Evolutionary conservation across 2,113 vertebrate species (phyloP), one percentile per base, ranked within the genome.

Genomic region (Caracal caracal): DNA sequence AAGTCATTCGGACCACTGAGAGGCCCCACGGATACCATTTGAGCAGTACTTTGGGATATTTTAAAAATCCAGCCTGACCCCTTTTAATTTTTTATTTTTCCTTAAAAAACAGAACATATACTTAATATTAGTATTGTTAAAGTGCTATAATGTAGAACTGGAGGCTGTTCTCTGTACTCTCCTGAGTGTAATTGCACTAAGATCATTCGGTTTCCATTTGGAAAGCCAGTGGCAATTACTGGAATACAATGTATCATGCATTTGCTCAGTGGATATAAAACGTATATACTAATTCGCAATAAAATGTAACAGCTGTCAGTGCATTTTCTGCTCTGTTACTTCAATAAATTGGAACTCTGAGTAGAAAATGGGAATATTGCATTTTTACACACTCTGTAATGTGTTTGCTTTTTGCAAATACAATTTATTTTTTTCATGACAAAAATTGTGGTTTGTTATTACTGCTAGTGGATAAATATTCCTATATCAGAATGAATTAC

Each of bases 271-370:
- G 99, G 99, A 98, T 99, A 99, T 99, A 99, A 99, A 99, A 99
- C 99, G 99, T 99, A 99, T 99, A 99, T 99, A 99, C 99, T 99
- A 99, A 99, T 99, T 99, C 99, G 98, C 99, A 99, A 99, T 99
- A 99, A 99, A 99, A 99, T 99, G 99, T 99, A 99, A 99, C 99
- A 99, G 99, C 99, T 99, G 99, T 99, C 99, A 99, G 99, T 99
- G 99, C 99, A 99, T 99, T 99, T 99, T 99, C 99, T 99, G 99
- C 99, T 99, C 99, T 99, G 99, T 99, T 99, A 99, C 99, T 99
- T 99, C 99, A 99, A 99, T 99, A 99, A 99, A 99, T 99, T 99
- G 99, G 99, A 99, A 99, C 98, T 99, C 99, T 97, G 99, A 99
- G 99, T 98, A 98, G 99, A 99, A 99, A 99, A 99, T 98, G 99